These are phyloP conservation scores for Solenodon paradoxus DNA, from an alignment of 2,113 vertebrate genomes.

Conservation along the genomic window DNA sequence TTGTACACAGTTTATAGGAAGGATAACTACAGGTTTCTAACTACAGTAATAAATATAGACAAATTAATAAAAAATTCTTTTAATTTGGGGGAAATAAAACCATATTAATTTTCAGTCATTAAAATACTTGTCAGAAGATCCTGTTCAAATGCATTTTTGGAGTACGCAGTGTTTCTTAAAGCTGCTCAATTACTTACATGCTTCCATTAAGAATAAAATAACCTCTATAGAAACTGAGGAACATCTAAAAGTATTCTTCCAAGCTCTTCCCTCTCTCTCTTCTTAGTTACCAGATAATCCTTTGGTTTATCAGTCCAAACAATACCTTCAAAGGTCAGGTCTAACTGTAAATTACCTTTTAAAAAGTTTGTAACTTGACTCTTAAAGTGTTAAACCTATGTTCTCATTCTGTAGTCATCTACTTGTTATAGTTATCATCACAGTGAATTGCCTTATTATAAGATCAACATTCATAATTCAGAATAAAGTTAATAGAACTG, in stretches of 20 bases:
- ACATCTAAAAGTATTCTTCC: slow-evolving; percentile 3
- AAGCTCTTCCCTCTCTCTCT: neutral
- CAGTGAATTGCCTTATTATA: neutral
- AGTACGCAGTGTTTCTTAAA: neutral
- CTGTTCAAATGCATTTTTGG: neutral
- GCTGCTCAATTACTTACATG: neutral
- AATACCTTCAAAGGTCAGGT: slow-evolving; percentile 37
- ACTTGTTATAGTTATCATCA: neutral
- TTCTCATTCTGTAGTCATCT: slow-evolving; percentile 38
- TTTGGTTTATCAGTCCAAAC: slow-evolving; percentile 54
- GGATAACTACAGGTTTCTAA: slow-evolving; percentile 36
- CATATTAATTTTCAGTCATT: slow-evolving; percentile 31
- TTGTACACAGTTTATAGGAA: slow-evolving; percentile 10
- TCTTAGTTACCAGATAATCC: slow-evolving; percentile 31
- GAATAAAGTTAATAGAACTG: slow-evolving; percentile 20
- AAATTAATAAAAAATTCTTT: slow-evolving; percentile 44
- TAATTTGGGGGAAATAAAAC: slow-evolving; percentile 18
- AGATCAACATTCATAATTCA: slow-evolving; percentile 30
- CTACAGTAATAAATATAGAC: neutral
- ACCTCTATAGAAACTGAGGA: neutral
- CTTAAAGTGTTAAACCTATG: slow-evolving; percentile 49
- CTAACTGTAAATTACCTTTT: slow-evolving; percentile 46
- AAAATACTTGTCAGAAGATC: neutral
- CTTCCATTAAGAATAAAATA: neutral
- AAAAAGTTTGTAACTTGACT: neutral